A percentile compares a stretch with the other conserved stretches of the same genome.
Evolutionary conservation across 2,797 vertebrate genomes (phyloP).

Genomic region (Amniataba percoides): DNA sequence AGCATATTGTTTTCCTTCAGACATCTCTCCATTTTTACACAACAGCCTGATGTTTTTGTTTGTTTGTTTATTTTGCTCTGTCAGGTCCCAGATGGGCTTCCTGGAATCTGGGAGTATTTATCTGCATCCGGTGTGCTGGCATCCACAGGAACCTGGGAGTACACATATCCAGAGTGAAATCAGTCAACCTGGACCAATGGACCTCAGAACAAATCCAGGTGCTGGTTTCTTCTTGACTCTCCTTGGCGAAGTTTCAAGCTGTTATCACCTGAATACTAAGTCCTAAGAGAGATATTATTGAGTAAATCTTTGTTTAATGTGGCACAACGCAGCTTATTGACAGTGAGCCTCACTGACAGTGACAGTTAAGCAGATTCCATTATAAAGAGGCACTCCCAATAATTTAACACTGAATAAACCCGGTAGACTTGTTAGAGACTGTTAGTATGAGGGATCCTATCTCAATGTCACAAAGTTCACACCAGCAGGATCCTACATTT

Average conservation of each 20-base stretch:
- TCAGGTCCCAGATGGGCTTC: constrained; percentile 98
- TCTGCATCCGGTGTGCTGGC: constrained; percentile 98
- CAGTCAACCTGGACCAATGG: constrained; percentile 99
- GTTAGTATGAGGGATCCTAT: neutral
- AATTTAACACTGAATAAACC: neutral
- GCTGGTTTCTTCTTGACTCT: neutral
- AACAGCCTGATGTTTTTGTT: constrained; percentile 31
- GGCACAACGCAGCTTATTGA: neutral
- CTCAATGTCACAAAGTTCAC: neutral
- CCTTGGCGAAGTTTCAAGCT: neutral
- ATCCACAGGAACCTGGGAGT: constrained; percentile 99
- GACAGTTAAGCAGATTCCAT: neutral
- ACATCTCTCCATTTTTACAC: constrained; percentile 64
- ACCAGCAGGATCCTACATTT: neutral
- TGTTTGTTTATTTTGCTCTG: neutral
- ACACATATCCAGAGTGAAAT: constrained; percentile 98
- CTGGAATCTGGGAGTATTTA: constrained; percentile 98
- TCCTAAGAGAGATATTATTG: neutral
- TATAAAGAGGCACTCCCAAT: neutral
- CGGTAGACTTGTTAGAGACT: neutral
- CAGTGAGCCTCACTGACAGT: neutral
- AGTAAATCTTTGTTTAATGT: neutral
- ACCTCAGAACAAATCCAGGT: constrained; percentile 99
- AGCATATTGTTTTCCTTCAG: neutral
- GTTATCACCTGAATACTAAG: neutral